Percentiles rank a stretch among this genome's conserved stretches.
These are phyloP conservation scores for Odiellus spinosus DNA, from an alignment of 2,888 invertebrate genomes.

Conservation along the genomic window DNA sequence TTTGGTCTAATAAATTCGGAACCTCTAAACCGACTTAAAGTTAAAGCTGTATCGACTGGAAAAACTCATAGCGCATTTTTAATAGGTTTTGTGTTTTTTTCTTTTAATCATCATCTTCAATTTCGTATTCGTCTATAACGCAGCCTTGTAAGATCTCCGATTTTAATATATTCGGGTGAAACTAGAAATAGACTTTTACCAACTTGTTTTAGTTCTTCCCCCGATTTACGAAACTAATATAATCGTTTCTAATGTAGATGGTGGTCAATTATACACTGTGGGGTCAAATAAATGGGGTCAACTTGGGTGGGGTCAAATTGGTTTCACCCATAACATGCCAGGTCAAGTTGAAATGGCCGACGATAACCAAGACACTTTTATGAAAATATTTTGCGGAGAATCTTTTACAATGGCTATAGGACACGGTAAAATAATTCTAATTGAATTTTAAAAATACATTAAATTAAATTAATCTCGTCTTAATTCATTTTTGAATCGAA, in stretches of 20 bases:
- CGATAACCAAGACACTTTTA: background rate
- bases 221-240: background rate
- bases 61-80: constrained; percentile 11
- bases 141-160: too few species aligned
- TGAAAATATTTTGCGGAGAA: constrained; percentile 7
- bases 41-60: constrained; percentile 8
- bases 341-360: constrained; percentile 6
- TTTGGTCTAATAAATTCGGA: constrained; percentile 7
- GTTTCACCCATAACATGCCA: constrained; percentile 8
- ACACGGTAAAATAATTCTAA: too few species aligned
- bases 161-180: too few species aligned
- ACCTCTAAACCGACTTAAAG: constrained; percentile 1
- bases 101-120: too few species aligned
- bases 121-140: too few species aligned
- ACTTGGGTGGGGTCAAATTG: constrained; percentile 11
- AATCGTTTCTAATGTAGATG: constrained; percentile 5
- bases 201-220: background rate
- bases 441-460: too few species aligned
- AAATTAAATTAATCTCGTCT: too few species aligned
- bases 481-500: too few species aligned
- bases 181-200: background rate
- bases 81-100: background rate
- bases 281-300: constrained; percentile 12
- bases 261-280: constrained; percentile 8
- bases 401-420: constrained; percentile 6